Conservation (phyloP, 2,888 invertebrate genomes). For the Galeruca laticollis region DNA sequence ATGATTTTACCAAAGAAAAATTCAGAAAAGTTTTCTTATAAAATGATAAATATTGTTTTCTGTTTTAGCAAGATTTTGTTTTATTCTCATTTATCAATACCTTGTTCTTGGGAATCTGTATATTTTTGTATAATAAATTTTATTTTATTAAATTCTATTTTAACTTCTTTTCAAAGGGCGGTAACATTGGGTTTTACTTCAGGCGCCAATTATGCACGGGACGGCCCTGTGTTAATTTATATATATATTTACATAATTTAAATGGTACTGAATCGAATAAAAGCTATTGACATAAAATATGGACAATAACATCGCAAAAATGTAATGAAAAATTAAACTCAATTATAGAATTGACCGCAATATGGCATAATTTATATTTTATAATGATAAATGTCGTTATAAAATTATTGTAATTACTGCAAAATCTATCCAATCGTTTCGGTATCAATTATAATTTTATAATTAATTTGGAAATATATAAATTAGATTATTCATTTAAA, state of each 20-base stretch:
- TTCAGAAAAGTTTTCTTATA: too few relatives aligned
- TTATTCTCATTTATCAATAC: too few relatives aligned
- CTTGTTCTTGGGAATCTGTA: too few relatives aligned
- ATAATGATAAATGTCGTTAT: background rate
- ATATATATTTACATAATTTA: conserved; percentile 32
- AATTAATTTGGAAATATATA: background rate
- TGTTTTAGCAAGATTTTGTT: too few relatives aligned
- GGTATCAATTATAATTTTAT: background rate
- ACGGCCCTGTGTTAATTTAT: too few relatives aligned
- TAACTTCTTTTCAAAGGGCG: too few relatives aligned
- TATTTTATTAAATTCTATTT: too few relatives aligned
- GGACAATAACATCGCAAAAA: conserved; percentile 10
- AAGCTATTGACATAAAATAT: conserved; percentile 17
- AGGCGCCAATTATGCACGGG: too few relatives aligned
- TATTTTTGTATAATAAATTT: too few relatives aligned
- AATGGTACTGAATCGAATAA: conserved; percentile 12
- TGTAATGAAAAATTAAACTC: conserved; percentile 21
- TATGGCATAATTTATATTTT: conserved; percentile 20
- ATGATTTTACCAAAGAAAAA: too few relatives aligned
- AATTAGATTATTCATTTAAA: background rate
- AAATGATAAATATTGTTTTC: too few relatives aligned
- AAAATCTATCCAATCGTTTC: background rate
- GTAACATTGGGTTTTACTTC: too few relatives aligned
- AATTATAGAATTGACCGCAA: conserved; percentile 24
- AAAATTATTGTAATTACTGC: background rate